A percentile compares a stretch with the other conserved stretches of the same genome.
phyloP scores from a whole-genome alignment of 2,113 vertebrate species.

The Boleophthalmus pectinirostris region DNA sequence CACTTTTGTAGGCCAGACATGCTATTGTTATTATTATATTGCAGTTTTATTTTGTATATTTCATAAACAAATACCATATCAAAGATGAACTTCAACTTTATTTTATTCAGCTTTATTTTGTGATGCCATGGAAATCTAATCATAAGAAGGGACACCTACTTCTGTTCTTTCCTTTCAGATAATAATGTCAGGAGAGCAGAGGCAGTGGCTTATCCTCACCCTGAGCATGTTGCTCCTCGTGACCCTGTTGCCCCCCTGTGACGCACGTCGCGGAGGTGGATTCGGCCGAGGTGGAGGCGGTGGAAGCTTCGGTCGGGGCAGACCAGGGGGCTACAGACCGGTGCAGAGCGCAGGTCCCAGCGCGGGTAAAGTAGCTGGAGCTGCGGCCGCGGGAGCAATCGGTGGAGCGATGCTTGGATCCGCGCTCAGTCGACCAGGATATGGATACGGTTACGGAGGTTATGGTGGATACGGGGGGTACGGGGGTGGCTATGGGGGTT shows the following conservation, averaged over 20 bases:
- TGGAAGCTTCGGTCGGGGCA: conserved; percentile 41
- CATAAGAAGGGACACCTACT: no score
- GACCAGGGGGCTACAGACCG: conserved; percentile 42
- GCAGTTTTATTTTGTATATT: no score
- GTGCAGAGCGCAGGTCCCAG: conserved; percentile 63
- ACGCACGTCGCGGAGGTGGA: conserved; percentile 56
- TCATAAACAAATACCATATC: no score
- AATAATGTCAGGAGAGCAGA: conserved; percentile 28
- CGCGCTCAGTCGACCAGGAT: conserved; percentile 70
- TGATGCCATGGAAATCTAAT: no score
- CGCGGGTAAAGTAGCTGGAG: conserved; percentile 73
- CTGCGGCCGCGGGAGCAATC: conserved; percentile 74
- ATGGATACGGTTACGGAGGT: conserved; percentile 40
- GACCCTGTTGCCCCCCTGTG: conserved; percentile 50
- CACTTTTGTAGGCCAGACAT: no score
- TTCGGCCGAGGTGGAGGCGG: conserved; percentile 42
- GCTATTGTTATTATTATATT: no score
- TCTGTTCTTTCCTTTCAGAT: conserved; percentile 27
- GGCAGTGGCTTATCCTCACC: conserved; percentile 27
- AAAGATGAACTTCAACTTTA: no score
- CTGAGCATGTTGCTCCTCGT: conserved; percentile 64
- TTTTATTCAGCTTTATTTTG: no score
- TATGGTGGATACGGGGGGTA: conserved; percentile 43
- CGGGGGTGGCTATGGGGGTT: conserved; percentile 29
- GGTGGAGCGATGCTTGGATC: conserved; percentile 75